Base-by-base conservation (phyloP, 2,113 vertebrate genomes). In the Python bivittatus region DNA sequence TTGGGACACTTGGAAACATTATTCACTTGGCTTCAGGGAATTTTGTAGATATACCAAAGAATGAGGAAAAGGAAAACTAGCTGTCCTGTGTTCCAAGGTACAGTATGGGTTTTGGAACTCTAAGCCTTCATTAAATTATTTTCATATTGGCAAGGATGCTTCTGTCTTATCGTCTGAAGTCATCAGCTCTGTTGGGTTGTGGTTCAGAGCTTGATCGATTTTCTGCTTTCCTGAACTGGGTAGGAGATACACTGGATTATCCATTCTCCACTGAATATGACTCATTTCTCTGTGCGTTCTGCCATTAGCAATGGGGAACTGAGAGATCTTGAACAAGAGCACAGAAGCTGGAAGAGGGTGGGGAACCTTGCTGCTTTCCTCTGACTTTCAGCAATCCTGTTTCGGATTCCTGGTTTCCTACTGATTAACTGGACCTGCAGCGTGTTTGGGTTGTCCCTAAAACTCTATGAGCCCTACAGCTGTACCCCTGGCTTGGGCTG, bases 121-220 rank as follows among this genome's bases (percentile, higher is more conserved):
- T 22, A 88, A 92, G 61, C 88, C 83, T 64, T 85, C 72, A 92
- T 89, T 92, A 92, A 92, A 92, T 92, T 92, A 92, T 92, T 92
- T 92, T 89, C 79, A 44, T 85, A 89, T 64, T 15, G 20, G 48
- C 61, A 58, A 42, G 10, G n/a, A 89, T 15, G 72, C 44, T 84
- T 92, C 87, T 89, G 56, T 92, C 44, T 89, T 84, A 33, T 84
- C 86, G 20, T 61, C 56, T 23, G 27, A 3, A 13, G 27, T 64
- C 2, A 23, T 64, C 27, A 58, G 85, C 85, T 29, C 10, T 11
- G 33, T n/a, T 88, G 61, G 23, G 61, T 6, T 79, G 87, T 57
- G 4, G 12, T 27, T 84, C 4, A 25, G 44, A 61, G 22, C 12
- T 2, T 58, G 57, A 33, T 5, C 61, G 8, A 38, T 53, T 84